Base-by-base conservation (phyloP, 2,797 vertebrate genomes). In the Cyclura pinguis region DNA sequence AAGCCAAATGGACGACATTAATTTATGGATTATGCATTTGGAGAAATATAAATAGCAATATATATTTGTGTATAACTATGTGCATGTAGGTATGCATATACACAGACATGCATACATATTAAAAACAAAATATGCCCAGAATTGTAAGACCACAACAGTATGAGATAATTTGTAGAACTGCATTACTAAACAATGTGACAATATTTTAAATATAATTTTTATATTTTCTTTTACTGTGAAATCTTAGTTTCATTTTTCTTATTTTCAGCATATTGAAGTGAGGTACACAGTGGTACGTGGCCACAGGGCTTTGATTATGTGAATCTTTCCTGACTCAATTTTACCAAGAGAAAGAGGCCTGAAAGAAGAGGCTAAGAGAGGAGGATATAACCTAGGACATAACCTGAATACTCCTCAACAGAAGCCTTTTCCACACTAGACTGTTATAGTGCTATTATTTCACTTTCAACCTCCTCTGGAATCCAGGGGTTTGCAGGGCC, bases 151-250 rank as follows among this genome's bases (percentile, higher is more conserved):
- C 77, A 64, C 85, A 52, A 55, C 80, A 95, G 90, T 90, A 78
- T 27, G 76, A 24, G 24, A 50, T 78, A 5, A 89, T 32, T 12
- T 88, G 64, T 91, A 91, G 76, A 91, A 89, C 89, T 90, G 89
- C 85, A 83, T 92, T 89, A 62, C 74, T 81, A 89, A 93, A 74
- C 89, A 91, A 92, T 84, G 89, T 94, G 94, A 91, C 77, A 83
- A 55, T 94, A 93, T 96, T 95, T 94, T 93, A 92, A 92, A 93
- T 92, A 91, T 89, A 88, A 92, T 90, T 92, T 93, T 91, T 92
- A 92, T 87, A 88, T 88, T 93, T 89, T 42, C 93, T 96, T 92
- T 55, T 95, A 87, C 91, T 89, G 86, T 90, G 83, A 90, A 93
- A 87, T 57, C 42, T 87, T 89, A 78, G 88, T 82, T 52, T 64